Evolutionary conservation across 2,113 vertebrate genomes (phyloP).

Genomic region (Copsychus sechellarum): DNA sequence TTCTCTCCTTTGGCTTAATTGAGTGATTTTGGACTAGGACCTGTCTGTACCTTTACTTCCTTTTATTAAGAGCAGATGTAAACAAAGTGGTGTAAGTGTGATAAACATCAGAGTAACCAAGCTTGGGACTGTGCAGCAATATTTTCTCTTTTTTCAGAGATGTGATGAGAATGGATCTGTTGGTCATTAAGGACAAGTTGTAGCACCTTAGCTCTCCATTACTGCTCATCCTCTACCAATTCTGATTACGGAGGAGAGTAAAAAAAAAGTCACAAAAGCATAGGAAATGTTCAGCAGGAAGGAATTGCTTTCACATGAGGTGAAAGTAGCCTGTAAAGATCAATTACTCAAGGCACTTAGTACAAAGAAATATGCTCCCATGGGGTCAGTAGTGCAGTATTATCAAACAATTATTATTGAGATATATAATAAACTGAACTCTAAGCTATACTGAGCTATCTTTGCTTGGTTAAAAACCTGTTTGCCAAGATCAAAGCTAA

Average conservation of each 20-base stretch:
- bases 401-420: neutral
- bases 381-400: neutral
- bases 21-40: neutral
- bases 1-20: neutral
- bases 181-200: neutral
- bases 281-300: neutral
- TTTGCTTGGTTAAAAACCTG: neutral
- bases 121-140: neutral
- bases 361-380: neutral
- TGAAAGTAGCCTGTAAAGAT: neutral
- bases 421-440: neutral
- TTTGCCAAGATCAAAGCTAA: neutral
- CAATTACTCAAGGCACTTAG: neutral
- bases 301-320: neutral
- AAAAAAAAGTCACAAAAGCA: neutral
- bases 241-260: accelerated
- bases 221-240: neutral
- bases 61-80: neutral
- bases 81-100: neutral
- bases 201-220: neutral
- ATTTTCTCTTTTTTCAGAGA: neutral
- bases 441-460: neutral
- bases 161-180: neutral
- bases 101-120: neutral
- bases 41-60: neutral